These are phyloP conservation scores for Acronicta leporina DNA, from an alignment of 2,888 invertebrate genomes.

Conservation along the genomic window DNA sequence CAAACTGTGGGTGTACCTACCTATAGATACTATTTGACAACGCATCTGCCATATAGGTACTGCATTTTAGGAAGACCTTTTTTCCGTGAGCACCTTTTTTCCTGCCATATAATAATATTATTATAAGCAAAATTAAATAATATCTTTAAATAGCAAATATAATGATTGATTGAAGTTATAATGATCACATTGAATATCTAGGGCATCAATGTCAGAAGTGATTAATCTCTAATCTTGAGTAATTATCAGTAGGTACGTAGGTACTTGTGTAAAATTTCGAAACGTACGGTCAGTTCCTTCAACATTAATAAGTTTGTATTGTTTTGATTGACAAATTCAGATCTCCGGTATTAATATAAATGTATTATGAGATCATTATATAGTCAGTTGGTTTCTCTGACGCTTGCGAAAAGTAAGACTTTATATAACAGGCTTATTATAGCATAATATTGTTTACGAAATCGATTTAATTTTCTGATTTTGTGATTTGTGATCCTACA, in stretches of 20 bases:
- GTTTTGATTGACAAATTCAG: constrained; percentile 36
- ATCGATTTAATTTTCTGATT: background rate
- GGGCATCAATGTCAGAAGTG: constrained; percentile 37
- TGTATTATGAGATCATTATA: background rate
- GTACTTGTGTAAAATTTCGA: constrained; percentile 43
- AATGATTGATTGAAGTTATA: constrained; percentile 41
- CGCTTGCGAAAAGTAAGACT: constrained; percentile 10
- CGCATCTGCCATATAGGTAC: too few relatives aligned
- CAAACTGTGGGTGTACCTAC: too few relatives aligned
- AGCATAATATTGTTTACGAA: background rate
- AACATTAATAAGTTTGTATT: constrained; percentile 28
- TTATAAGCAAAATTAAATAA: constrained; percentile 22
- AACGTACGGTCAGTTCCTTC: constrained; percentile 35
- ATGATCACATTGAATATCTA: constrained; percentile 39
- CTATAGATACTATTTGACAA: too few relatives aligned
- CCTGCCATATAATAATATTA: too few relatives aligned
- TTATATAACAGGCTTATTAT: constrained; percentile 20
- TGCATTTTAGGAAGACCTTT: too few relatives aligned
- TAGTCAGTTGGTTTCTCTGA: background rate
- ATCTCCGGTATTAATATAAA: constrained; percentile 3
- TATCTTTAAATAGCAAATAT: constrained; percentile 8
- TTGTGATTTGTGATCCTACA: background rate
- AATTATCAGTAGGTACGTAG: constrained; percentile 12
- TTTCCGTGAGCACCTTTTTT: constrained; percentile 1
- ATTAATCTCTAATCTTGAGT: constrained; percentile 31